These are phyloP conservation scores for Colletes gigas DNA, from an alignment of 1,140 invertebrate species.

Conservation along the genomic window DNA sequence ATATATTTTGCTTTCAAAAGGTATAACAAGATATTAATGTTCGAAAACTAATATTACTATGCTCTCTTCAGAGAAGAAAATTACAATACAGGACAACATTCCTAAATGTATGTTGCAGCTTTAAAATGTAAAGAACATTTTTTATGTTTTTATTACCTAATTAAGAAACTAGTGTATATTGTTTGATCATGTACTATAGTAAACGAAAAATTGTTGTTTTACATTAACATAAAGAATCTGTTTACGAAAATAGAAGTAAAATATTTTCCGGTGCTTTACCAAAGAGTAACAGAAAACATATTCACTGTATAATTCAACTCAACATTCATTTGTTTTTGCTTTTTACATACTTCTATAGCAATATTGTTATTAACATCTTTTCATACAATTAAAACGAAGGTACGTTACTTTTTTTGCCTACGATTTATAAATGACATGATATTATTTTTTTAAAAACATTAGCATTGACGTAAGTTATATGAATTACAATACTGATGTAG, in stretches of 20 bases:
- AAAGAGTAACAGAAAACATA: slow-evolving; percentile 20
- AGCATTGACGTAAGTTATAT: not conserved
- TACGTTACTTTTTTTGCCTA: not conserved
- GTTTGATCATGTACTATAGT: slow-evolving; percentile 14
- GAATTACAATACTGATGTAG: not conserved
- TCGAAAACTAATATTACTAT: slow-evolving; percentile 1
- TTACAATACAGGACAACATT: slow-evolving; percentile 49
- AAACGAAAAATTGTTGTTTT: not conserved
- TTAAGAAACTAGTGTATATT: slow-evolving; percentile 18
- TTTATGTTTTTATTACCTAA: slow-evolving; percentile 29
- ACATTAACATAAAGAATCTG: not conserved
- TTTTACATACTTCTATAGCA: not conserved
- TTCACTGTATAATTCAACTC: not conserved
- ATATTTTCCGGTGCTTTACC: slow-evolving; percentile 30
- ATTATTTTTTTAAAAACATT: not conserved
- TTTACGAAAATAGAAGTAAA: not conserved
- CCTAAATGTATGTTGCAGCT: slow-evolving; percentile 47
- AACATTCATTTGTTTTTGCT: not conserved
- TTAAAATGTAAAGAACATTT: slow-evolving; percentile 37
- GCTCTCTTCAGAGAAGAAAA: slow-evolving; percentile 1
- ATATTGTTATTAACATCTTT: not conserved
- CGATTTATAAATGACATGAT: not conserved
- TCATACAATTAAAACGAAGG: not conserved
- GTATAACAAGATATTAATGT: not conserved
- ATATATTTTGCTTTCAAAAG: slow-evolving; percentile 13